phyloP scores from a whole-genome alignment of 2,797 vertebrate genomes.

The Salmo trutta region DNA sequence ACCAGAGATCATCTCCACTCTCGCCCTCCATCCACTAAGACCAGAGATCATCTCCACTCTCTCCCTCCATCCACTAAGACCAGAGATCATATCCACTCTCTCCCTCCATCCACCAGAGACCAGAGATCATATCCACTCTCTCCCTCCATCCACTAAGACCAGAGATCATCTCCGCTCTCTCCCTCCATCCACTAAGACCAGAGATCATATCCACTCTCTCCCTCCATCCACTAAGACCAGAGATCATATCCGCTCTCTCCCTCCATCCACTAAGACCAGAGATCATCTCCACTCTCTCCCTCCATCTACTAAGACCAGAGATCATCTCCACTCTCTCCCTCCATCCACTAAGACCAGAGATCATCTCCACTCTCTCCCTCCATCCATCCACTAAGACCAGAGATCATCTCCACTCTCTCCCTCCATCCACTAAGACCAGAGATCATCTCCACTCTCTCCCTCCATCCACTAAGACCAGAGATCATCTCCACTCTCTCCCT shows the following conservation, averaged over 20 bases:
- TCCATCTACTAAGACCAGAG: background rate
- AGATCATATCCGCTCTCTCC: background rate
- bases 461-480: background rate
- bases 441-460: slow-evolving; percentile 7
- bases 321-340: background rate
- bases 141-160: background rate
- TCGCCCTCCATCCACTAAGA: background rate
- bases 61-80: background rate
- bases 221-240: background rate
- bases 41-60: too few species aligned
- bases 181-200: background rate
- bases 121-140: slow-evolving; percentile 4
- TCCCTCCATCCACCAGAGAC: background rate
- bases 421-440: background rate
- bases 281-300: slow-evolving; percentile 1
- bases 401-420: background rate
- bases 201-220: slow-evolving; percentile 7
- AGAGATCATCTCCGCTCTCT: background rate
- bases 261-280: background rate
- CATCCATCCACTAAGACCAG: background rate
- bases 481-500: slow-evolving; percentile 6
- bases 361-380: slow-evolving; percentile 6
- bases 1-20: background rate
- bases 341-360: background rate
- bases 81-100: background rate